Evolutionary conservation across 1,140 invertebrate genomes (phyloP), one percentile per base, ranked within the genome.

Genomic region (Tetramorium simillimum): DNA sequence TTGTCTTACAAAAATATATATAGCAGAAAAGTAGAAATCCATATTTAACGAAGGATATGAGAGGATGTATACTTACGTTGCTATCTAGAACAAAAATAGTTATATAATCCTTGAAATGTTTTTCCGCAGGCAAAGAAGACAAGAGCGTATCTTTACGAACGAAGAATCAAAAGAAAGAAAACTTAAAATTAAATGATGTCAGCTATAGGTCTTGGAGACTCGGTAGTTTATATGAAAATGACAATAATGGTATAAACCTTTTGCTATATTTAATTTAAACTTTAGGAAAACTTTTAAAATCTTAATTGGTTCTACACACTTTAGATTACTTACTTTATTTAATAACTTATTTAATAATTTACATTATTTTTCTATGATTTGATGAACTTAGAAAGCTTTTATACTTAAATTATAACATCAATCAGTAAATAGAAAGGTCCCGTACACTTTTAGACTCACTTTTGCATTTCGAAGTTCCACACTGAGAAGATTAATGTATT

Each of bases 201-300:
- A 95, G 94, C 72, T 95, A 95, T 72, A 93, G 94, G 88, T 95
- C 95, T 21, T 95, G 95, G 95, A 91, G 95, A 89, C 75, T 95
- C 37, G 94, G 94, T 3, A 95, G 95, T 88, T 86, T 95, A 3
- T 95, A 95, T 58, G 94, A 95, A 84, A 93, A 93, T 80, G 81
- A 85, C 4, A 91, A 91, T 80, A 93, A 93, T 76, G 93, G 93
- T 93, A 93, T 70, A 18, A n/a, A 43, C 14, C 51, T 62, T 62
- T 58, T 21, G 18, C 9, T 43, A 3, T 12, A 7, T 40, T 75
- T 58, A 40, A 46, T n/a, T 53, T 53, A 12, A 53, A 33, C 9
- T 33, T 33, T 51, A 73, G 9, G 16, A 69, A n/a, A 40, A 73
- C 5, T 51, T 28, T 0, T 49, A 2, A 16, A 5, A 1, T 60